phyloP scores from a whole-genome alignment of 2,113 vertebrate genomes.

The Cyphomyrus plagiostoma region DNA sequence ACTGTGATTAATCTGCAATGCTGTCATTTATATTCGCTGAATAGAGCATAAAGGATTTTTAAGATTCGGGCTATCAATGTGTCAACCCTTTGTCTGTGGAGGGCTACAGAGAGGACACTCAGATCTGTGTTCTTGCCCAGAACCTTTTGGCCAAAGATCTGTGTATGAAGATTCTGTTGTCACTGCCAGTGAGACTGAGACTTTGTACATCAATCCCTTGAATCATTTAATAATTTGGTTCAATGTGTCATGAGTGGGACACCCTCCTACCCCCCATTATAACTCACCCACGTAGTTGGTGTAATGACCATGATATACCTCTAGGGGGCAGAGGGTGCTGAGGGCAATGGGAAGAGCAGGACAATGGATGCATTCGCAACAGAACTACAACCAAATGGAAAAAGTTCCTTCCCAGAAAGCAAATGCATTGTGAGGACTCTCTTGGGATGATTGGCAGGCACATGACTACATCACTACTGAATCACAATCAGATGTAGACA shows the following conservation, averaged over 20 bases:
- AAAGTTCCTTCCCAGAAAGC: background rate
- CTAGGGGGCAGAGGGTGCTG: background rate
- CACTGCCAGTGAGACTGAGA: background rate
- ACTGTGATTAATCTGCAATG: background rate
- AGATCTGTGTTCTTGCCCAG: background rate
- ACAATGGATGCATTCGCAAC: background rate
- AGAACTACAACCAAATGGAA: background rate
- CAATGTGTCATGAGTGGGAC: background rate
- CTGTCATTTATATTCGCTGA: background rate
- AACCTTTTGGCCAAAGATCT: background rate
- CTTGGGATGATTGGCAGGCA: background rate
- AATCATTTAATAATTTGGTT: background rate
- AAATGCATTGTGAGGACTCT: background rate
- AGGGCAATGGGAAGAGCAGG: background rate
- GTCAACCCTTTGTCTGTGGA: background rate
- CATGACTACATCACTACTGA: background rate
- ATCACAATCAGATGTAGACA: background rate
- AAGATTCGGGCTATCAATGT: background rate
- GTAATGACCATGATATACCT: background rate
- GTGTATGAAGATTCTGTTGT: background rate
- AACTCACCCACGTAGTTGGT: background rate
- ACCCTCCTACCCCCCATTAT: background rate
- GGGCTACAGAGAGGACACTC: background rate
- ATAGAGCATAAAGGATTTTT: background rate
- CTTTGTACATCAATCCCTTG: background rate